These are phyloP conservation scores for Vultur gryphus DNA, from an alignment of 2,797 vertebrate species.

Conservation along the genomic window DNA sequence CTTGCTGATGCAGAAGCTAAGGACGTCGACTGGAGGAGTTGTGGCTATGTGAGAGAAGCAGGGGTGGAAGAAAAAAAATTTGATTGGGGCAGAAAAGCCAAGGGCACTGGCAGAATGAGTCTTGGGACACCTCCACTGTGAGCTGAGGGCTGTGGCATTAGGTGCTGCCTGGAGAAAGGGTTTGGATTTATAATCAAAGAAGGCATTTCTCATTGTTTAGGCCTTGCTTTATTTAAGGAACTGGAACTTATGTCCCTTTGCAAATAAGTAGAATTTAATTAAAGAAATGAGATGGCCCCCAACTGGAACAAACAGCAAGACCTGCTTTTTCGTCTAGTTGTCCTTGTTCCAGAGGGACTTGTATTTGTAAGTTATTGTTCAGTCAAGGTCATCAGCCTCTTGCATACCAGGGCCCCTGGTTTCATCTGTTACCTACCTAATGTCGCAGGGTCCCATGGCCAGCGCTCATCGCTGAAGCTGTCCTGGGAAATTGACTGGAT, in stretches of 20 bases:
- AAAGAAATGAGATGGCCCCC: background rate
- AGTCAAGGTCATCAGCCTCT: background rate
- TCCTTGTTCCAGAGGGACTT: background rate
- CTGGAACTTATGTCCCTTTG: background rate
- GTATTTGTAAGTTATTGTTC: background rate
- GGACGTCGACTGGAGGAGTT: accelerated
- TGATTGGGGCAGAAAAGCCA: background rate
- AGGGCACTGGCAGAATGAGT: accelerated
- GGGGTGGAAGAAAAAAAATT: too few species aligned
- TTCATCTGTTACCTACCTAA: background rate
- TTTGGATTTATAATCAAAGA: background rate
- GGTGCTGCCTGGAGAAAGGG: background rate
- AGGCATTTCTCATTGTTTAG: background rate
- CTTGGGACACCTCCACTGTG: background rate
- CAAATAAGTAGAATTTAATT: background rate
- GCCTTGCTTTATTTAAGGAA: background rate
- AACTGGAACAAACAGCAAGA: background rate
- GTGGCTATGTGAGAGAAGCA: background rate
- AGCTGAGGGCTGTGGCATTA: background rate
- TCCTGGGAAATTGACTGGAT: background rate
- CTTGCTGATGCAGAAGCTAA: background rate
- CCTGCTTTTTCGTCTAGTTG: background rate
- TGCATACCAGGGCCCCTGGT: background rate
- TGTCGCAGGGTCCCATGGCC: background rate
- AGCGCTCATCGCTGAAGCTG: background rate